phyloP scores from a whole-genome alignment of 2,113 vertebrate genomes.

The Tragulus kanchil region DNA sequence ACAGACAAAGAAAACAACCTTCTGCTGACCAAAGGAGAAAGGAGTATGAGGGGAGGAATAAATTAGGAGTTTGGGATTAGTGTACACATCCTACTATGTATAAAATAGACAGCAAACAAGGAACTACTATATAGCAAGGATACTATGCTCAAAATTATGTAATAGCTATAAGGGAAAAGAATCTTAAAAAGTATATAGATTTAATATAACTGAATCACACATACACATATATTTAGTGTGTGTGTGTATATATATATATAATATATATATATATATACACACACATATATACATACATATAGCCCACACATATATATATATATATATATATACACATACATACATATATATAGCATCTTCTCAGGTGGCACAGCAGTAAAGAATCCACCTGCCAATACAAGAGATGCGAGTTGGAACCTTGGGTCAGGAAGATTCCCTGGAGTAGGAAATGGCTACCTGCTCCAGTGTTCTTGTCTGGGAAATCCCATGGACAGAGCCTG shows the following conservation, averaged over 20 bases:
- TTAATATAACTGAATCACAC: not conserved
- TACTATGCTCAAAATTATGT: not conserved
- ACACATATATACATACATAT: not conserved
- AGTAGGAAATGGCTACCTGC: not conserved
- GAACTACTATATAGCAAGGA: not conserved
- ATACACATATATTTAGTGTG: not conserved
- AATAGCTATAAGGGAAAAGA: not conserved
- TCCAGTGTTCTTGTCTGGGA: too few relatives aligned
- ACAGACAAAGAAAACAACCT: not conserved
- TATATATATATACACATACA: not conserved
- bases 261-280: not conserved
- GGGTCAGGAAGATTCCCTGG: not conserved
- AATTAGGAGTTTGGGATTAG: not conserved
- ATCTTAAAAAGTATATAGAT: not conserved
- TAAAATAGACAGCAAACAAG: not conserved
- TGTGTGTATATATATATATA: rapidly evolving
- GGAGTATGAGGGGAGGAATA: not conserved
- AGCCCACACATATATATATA: too few relatives aligned
- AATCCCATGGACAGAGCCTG: not conserved
- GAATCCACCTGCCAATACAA: not conserved
- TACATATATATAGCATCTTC: not conserved
- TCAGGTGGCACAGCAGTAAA: not conserved
- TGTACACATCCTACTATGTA: not conserved
- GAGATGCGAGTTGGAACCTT: not conserved
- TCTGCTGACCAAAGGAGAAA: not conserved